These are phyloP conservation scores for Drosophila anceps DNA, from an alignment of 2,888 invertebrate species.

Conservation along the genomic window DNA sequence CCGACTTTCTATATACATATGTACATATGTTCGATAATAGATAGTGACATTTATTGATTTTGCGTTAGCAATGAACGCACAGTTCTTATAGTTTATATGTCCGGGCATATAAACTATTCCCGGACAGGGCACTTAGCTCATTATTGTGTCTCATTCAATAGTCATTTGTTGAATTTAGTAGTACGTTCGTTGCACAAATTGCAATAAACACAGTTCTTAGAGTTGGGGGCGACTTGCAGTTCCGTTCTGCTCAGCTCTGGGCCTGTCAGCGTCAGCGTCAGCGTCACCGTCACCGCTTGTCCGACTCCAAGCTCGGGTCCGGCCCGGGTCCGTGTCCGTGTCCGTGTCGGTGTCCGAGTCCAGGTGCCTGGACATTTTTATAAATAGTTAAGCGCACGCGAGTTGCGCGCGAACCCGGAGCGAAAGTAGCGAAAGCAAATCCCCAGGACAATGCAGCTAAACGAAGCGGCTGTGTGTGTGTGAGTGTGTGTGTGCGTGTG, in stretches of 20 bases:
- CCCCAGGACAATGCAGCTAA: constrained; percentile 38
- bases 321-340: background rate
- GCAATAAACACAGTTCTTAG: background rate
- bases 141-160: background rate
- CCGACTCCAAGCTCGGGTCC: constrained; percentile 5
- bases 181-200: background rate
- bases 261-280: background rate
- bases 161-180: background rate
- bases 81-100: background rate
- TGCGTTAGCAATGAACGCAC: background rate
- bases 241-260: constrained; percentile 4
- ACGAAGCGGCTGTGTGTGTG: background rate
- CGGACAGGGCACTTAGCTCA: constrained; percentile 1
- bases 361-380: constrained; percentile 27
- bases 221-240: background rate
- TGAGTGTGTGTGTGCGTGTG: background rate
- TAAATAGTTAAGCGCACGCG: constrained; percentile 37
- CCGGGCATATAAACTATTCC: background rate
- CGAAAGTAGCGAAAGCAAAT: constrained; percentile 14
- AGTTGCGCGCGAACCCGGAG: background rate
- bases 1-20: background rate
- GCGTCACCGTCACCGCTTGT: background rate
- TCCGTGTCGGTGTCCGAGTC: background rate
- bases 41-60: constrained; percentile 2
- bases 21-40: background rate